Evolutionary conservation across 2,888 invertebrate genomes (phyloP).

Genomic region (Drosophila suboccidentalis): DNA sequence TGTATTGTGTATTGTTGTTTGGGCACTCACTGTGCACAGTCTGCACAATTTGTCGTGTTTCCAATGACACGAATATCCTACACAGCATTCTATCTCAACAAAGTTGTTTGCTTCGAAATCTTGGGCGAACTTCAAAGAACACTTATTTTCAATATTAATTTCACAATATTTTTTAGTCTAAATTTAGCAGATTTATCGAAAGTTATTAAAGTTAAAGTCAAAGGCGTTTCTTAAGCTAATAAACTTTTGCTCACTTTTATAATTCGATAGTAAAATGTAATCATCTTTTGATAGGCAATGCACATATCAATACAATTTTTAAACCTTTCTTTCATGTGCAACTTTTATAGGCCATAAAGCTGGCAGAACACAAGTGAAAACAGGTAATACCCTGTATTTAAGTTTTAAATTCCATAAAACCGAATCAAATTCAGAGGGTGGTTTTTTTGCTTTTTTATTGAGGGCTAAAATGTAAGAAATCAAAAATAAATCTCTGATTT

Average conservation of each 20-base stretch:
- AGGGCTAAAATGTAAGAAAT: not conserved
- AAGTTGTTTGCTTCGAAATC: too few relatives aligned
- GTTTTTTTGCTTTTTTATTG: not conserved
- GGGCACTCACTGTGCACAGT: slow-evolving; percentile 8
- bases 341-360: slow-evolving; percentile 22
- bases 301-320: not conserved
- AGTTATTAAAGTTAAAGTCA: too few relatives aligned
- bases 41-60: not conserved
- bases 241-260: not conserved
- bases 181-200: too few relatives aligned
- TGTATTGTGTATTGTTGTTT: slow-evolving; percentile 31
- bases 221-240: too few relatives aligned
- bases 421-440: not conserved
- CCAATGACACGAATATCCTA: not conserved
- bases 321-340: not conserved
- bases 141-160: not conserved
- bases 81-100: not conserved
- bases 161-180: too few relatives aligned
- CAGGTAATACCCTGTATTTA: not conserved
- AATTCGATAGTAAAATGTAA: slow-evolving; percentile 4
- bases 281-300: not conserved
- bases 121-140: too few relatives aligned
- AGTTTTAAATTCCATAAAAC: not conserved
- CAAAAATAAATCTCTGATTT: slow-evolving; percentile 14
- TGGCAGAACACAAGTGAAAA: not conserved